Conservation (phyloP, 1,140 invertebrate genomes). For the Tetranychus cinnabarinus region DNA sequence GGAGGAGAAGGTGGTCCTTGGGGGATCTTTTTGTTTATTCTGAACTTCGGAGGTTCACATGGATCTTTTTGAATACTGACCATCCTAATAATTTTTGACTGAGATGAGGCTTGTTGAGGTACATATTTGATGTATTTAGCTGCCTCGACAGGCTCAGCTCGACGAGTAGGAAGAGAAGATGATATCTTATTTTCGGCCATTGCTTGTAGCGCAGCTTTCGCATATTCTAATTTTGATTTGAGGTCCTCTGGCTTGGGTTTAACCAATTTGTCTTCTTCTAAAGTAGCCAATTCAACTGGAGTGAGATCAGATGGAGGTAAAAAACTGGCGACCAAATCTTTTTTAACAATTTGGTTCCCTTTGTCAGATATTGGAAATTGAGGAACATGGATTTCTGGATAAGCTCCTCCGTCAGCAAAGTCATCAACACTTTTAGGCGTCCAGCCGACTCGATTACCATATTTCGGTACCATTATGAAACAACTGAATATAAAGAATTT, state of each 20-base stretch:
- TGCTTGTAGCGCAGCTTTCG: constrained; percentile 54
- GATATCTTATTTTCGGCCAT: constrained; percentile 59
- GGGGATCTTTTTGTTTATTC: constrained; percentile 46
- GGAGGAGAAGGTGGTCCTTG: constrained; percentile 87
- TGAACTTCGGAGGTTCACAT: constrained; percentile 94
- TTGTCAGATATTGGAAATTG: constrained; percentile 75
- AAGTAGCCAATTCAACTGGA: constrained; percentile 69
- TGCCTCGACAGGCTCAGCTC: constrained; percentile 66
- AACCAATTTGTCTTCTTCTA: constrained; percentile 67
- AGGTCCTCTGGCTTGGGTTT: constrained; percentile 51
- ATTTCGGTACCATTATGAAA: constrained; percentile 38
- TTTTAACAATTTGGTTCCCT: constrained; percentile 29
- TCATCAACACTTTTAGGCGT: constrained; percentile 49
- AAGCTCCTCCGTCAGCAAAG: constrained; percentile 87
- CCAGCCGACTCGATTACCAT: constrained; percentile 86
- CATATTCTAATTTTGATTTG: constrained; percentile 43
- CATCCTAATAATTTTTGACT: constrained; percentile 89
- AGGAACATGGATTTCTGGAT: constrained; percentile 89
- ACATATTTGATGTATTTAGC: constrained; percentile 94
- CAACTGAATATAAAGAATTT: no score
- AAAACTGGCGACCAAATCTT: constrained; percentile 77
- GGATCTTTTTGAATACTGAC: constrained; percentile 89
- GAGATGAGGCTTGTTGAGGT: constrained; percentile 87
- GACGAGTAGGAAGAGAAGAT: constrained; percentile 60
- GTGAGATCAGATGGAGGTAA: constrained; percentile 80